Evolutionary conservation across 1,140 invertebrate species (phyloP).

Genomic region (Adoxophyes honmai): DNA sequence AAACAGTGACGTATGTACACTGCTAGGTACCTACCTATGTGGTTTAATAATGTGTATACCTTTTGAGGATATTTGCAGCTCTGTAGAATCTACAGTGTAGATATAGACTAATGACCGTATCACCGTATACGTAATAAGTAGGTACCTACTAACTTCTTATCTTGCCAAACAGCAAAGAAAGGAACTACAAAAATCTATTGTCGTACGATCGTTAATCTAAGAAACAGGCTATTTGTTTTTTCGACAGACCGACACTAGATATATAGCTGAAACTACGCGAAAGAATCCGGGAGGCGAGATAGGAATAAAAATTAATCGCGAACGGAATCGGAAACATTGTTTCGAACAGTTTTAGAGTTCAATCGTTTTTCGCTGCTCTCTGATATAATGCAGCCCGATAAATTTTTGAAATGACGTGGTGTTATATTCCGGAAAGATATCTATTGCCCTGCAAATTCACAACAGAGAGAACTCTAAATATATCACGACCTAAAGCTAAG

Average conservation of each 20-base stretch:
- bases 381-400: background rate
- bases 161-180: no score
- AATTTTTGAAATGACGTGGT: background rate
- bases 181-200: background rate
- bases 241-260: background rate
- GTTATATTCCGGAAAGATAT: background rate
- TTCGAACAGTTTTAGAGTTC: slow-evolving; percentile 3
- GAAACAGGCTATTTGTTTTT: slow-evolving; percentile 8
- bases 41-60: background rate
- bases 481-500: no score
- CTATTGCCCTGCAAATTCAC: no score
- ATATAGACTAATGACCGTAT: background rate
- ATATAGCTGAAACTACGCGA: slow-evolving; percentile 5
- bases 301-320: background rate
- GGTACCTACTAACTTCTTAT: no score
- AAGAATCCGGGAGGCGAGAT: background rate
- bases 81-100: background rate
- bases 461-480: no score
- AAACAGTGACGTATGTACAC: background rate
- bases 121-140: background rate
- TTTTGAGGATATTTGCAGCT: background rate
- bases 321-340: slow-evolving; percentile 3
- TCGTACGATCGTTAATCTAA: background rate
- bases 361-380: background rate
- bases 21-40: background rate